phyloP scores from a whole-genome alignment of 2,113 vertebrate species.

The Perca flavescens region DNA sequence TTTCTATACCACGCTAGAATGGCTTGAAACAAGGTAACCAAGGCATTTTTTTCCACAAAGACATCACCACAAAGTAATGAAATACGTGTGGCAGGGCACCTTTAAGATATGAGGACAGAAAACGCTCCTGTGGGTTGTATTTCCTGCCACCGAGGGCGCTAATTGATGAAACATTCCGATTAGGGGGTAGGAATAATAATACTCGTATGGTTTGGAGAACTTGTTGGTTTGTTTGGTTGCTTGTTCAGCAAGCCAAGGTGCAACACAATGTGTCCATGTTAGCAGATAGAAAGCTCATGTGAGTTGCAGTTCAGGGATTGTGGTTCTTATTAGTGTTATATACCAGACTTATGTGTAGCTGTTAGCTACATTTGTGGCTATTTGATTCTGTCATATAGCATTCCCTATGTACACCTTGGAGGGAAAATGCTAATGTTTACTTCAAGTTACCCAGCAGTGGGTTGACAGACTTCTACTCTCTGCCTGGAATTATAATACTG shows the following conservation, averaged over 20 bases:
- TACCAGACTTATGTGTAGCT: neutral
- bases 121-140: too few species aligned
- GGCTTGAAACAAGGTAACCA: too few species aligned
- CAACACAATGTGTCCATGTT: neutral
- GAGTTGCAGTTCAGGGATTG: neutral
- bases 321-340: neutral
- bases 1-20: too few species aligned
- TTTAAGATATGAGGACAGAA: too few species aligned
- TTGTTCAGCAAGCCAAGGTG: neutral
- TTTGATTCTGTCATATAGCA: neutral
- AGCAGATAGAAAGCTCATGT: neutral
- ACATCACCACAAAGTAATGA: too few species aligned
- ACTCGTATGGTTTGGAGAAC: too few species aligned
- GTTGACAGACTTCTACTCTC: neutral
- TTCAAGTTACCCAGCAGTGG: neutral
- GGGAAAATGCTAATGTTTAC: neutral
- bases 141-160: too few species aligned
- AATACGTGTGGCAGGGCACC: too few species aligned
- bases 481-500: neutral
- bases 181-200: too few species aligned
- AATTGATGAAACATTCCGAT: too few species aligned
- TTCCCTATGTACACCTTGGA: neutral
- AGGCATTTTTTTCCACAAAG: too few species aligned
- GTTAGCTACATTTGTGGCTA: neutral
- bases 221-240: neutral